phyloP scores from a whole-genome alignment of 2,888 invertebrate genomes.

The Oxycera nigricornis region DNA sequence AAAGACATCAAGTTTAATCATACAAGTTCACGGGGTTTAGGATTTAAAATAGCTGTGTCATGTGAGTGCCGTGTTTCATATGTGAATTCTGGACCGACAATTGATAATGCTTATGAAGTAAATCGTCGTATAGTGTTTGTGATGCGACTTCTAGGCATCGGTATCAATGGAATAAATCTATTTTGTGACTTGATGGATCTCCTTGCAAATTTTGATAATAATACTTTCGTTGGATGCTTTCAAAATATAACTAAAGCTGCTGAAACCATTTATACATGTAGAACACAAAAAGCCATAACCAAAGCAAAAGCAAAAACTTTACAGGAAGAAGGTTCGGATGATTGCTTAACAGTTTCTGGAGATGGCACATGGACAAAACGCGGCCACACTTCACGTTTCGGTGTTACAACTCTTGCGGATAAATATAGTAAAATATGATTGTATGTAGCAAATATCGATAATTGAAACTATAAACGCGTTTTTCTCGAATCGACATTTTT shows the following conservation, averaged over 20 bases:
- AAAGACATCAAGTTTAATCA: too few relatives aligned
- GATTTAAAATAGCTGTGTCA: neutral
- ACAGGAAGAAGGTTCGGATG: too few relatives aligned
- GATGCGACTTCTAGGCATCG: neutral
- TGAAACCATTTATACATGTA: too few relatives aligned
- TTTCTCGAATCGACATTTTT: too few relatives aligned
- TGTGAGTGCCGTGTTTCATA: conserved; percentile 12
- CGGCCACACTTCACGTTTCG: neutral
- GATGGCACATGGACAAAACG: neutral
- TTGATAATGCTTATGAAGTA: conserved; percentile 48
- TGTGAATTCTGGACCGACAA: conserved; percentile 43
- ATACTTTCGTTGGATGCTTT: too few relatives aligned
- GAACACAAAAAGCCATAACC: neutral
- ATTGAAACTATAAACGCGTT: too few relatives aligned
- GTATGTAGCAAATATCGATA: too few relatives aligned
- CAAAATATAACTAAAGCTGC: too few relatives aligned
- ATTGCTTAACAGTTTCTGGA: neutral
- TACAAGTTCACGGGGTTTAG: neutral
- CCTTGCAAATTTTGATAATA: too few relatives aligned
- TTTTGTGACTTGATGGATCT: too few relatives aligned
- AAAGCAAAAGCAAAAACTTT: neutral
- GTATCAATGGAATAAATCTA: neutral
- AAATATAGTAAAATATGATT: too few relatives aligned
- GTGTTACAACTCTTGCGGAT: neutral
- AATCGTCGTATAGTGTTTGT: neutral